Conservation (phyloP, 1,140 invertebrate species). For the Pogonognathellus flavescens region DNA sequence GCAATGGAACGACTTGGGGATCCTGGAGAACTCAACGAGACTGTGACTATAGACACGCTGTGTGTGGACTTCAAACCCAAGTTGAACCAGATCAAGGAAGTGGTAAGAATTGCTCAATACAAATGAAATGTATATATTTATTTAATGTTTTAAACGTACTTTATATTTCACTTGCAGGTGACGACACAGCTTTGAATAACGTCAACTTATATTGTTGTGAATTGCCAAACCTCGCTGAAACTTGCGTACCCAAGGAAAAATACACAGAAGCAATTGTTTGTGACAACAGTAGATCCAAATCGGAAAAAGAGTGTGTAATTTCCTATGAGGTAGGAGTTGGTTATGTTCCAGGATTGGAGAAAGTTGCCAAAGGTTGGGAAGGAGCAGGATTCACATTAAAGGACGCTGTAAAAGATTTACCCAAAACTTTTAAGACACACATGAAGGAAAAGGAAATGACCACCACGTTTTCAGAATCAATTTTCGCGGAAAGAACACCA, state of each 20-base stretch:
- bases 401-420: constrained; percentile 12
- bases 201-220: neutral
- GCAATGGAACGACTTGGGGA: neutral
- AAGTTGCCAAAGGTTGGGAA: constrained; percentile 6
- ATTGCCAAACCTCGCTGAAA: neutral
- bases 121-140: neutral
- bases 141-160: neutral
- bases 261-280: neutral
- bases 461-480: neutral
- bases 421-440: neutral
- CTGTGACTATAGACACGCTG: constrained; percentile 12
- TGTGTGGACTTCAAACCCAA: constrained; percentile 56
- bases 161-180: neutral
- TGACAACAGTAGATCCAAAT: neutral
- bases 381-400: constrained; percentile 8
- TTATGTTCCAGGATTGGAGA: neutral
- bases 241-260: constrained; percentile 4
- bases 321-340: neutral
- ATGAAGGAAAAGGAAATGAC: neutral
- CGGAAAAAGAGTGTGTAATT: neutral
- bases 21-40: constrained; percentile 18
- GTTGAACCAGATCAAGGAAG: constrained; percentile 19
- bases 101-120: neutral
- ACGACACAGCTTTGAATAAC: constrained; percentile 12
- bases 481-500: neutral